Evolutionary conservation across 2,888 invertebrate species (phyloP), one percentile per base, ranked within the genome.

Genomic region (Dicycla oo): DNA sequence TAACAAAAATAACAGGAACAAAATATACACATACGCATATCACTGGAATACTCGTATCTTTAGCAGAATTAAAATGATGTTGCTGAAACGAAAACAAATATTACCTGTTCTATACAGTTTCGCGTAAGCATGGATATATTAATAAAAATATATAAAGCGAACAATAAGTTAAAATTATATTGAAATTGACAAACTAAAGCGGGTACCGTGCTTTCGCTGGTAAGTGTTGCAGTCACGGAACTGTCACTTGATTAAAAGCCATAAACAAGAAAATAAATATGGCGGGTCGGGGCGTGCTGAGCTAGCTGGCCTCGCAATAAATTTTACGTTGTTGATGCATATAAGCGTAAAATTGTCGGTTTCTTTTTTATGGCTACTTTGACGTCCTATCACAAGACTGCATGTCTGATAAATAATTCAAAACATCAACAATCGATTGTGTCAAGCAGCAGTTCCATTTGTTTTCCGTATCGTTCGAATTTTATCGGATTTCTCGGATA

Each of bases 141-240:
- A 79, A 69, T 66, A 23, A 72, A 74, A 68, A 13, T 57, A 54
- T 18, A 69, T 38, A 69, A 66, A 71, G 47, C 54, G 8, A 58
- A 66, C 51, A 63, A 62, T 69, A 67, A 43, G 51, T 58, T 65
- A 40, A 79, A 81, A 71, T 73, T 73, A 79, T 85, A 84, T 86
- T 81, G 68, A 82, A 87, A 84, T 82, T 75, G 73, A 71, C 69
- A 74, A 83, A 84, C 69, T 79, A 80, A 76, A 78, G 70, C 72
- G 67, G 75, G 78, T 89, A 86, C 86, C 89, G 88, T 91, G 91
- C 88, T 84, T 82, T 86, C 77, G 75, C 67, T 75, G 69, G 73
- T 91, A 91, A 92, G 90, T 90, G 92, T 86, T 82, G 90, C 86
- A 89, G 91, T 92, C 93, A 93, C 93, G 93, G 86, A 92, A 93